Evolutionary conservation across 2,888 invertebrate genomes (phyloP).

Genomic region (Norana najaformis): DNA sequence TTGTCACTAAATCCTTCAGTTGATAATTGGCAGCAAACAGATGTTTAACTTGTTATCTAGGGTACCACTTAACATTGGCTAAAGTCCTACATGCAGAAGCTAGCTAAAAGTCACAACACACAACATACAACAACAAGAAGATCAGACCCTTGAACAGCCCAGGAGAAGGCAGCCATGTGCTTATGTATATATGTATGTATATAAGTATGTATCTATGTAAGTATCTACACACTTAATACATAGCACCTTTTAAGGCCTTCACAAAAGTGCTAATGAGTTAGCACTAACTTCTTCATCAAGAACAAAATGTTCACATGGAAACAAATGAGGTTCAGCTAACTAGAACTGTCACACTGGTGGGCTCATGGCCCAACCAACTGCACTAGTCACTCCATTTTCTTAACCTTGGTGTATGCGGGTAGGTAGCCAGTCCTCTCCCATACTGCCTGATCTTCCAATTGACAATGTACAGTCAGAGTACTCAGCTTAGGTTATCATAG

Average conservation of each 20-base stretch:
- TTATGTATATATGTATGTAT: too few relatives aligned
- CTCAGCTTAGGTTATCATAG: too few relatives aligned
- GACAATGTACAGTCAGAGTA: neutral
- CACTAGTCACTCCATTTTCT: neutral
- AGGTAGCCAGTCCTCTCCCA: neutral
- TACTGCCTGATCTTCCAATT: neutral
- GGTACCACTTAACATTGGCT: neutral
- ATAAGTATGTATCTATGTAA: too few relatives aligned
- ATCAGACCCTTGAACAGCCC: neutral
- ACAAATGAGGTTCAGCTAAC: too few relatives aligned
- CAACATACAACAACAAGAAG: neutral
- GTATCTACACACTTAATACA: too few relatives aligned
- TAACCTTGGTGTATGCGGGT: neutral
- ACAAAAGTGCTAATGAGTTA: too few relatives aligned
- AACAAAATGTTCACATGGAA: too few relatives aligned
- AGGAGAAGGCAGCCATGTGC: neutral
- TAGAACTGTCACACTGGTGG: too few relatives aligned
- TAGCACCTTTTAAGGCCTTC: too few relatives aligned
- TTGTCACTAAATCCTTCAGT: neutral
- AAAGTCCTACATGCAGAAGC: neutral
- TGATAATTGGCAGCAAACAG: neutral
- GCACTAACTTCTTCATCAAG: too few relatives aligned
- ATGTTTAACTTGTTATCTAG: conserved; percentile 5
- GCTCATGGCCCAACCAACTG: too few relatives aligned
- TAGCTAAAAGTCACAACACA: neutral